Conservation (phyloP, 2,888 invertebrate species). For the Tyria jacobaeae region DNA sequence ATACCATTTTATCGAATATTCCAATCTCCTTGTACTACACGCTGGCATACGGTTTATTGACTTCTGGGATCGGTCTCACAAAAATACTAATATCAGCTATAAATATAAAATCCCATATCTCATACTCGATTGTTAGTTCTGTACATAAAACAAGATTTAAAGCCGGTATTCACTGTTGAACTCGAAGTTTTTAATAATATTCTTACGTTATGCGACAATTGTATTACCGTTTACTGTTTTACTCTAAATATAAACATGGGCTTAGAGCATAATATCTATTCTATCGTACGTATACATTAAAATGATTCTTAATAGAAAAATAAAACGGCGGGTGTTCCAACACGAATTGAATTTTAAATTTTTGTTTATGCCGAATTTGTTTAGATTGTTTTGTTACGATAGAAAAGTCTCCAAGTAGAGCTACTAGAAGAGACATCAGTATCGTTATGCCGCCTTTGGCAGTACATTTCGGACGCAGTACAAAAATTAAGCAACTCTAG, state of each 20-base stretch:
- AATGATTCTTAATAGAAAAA: conserved; percentile 15
- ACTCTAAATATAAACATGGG: conserved; percentile 24
- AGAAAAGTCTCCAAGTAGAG: background rate
- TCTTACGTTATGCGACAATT: conserved; percentile 37
- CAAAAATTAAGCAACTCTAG: background rate
- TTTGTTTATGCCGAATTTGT: conserved; percentile 11
- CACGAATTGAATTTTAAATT: conserved; percentile 13
- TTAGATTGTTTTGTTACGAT: background rate
- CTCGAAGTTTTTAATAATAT: conserved; percentile 39
- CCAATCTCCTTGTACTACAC: conserved; percentile 63
- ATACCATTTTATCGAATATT: conserved; percentile 73
- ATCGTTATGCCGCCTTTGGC: too few species aligned
- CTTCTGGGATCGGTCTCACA: conserved; percentile 16
- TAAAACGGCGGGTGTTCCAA: conserved; percentile 22
- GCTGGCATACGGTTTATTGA: conserved; percentile 43
- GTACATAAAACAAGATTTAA: conserved; percentile 48
- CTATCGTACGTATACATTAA: conserved; percentile 9
- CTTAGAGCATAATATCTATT: conserved; percentile 12
- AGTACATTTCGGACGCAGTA: too few species aligned
- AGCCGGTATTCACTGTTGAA: conserved; percentile 32
- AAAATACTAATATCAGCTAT: conserved; percentile 35
- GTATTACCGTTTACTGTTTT: conserved; percentile 24
- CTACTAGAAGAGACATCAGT: too few species aligned
- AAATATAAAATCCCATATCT: conserved; percentile 48
- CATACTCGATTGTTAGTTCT: conserved; percentile 40